Evolutionary conservation across 2,888 invertebrate species (phyloP).

Genomic region (Nomada fucata): DNA sequence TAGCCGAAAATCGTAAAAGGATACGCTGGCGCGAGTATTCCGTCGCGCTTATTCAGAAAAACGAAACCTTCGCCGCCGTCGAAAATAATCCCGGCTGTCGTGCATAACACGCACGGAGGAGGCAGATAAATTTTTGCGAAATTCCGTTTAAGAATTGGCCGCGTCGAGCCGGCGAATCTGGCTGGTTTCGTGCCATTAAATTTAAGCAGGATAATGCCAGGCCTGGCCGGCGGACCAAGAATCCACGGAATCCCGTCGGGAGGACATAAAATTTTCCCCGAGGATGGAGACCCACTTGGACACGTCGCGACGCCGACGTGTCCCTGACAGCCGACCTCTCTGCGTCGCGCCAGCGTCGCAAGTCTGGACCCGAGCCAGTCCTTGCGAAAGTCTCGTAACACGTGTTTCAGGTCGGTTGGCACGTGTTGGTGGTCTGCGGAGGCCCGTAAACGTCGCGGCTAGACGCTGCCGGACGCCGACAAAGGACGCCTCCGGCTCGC

Average conservation of each 20-base stretch:
- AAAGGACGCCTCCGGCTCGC: conserved; percentile 70
- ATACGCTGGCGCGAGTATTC: too few species aligned
- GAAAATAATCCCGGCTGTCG: too few species aligned
- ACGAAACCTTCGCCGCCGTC: too few species aligned
- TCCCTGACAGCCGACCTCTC: conserved; percentile 47
- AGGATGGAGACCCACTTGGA: conserved; percentile 23
- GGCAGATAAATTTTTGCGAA: too few species aligned
- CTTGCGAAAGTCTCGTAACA: conserved; percentile 74
- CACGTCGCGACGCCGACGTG: conserved; percentile 21
- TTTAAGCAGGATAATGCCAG: too few species aligned
- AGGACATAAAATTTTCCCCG: conserved; percentile 30
- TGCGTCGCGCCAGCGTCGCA: conserved; percentile 25
- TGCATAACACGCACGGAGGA: too few species aligned
- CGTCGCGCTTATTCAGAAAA: too few species aligned
- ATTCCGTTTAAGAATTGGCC: too few species aligned
- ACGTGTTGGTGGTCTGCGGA: conserved; percentile 78
- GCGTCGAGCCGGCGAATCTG: too few species aligned
- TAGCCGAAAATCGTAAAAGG: too few species aligned
- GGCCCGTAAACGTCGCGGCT: conserved; percentile 67
- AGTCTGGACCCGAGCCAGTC: conserved; percentile 54
- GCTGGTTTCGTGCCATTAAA: too few species aligned
- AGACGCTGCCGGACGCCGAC: conserved; percentile 69
- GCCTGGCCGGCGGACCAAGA: neutral
- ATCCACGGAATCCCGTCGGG: conserved; percentile 40
- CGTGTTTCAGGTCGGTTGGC: conserved; percentile 70